These are phyloP conservation scores for Aegotheles bennettii DNA, from an alignment of 2,113 vertebrate genomes.

Conservation along the genomic window DNA sequence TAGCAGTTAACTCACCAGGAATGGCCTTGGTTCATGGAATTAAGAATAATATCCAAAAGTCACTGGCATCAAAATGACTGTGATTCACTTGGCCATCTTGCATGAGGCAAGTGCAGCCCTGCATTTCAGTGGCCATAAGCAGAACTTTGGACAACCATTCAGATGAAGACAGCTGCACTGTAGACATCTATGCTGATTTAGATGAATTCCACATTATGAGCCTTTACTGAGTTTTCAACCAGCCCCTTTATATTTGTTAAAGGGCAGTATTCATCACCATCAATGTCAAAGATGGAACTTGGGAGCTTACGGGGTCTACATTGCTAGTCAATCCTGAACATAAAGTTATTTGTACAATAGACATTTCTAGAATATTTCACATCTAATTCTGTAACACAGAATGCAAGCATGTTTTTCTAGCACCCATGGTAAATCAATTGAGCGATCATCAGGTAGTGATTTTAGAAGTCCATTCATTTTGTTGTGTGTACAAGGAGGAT, in stretches of 20 bases:
- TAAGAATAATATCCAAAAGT: background rate
- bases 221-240: background rate
- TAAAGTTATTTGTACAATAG: background rate
- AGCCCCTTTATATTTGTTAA: background rate
- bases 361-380: background rate
- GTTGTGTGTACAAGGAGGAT: fast-evolving
- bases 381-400: background rate
- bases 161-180: background rate
- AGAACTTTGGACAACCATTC: background rate
- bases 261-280: background rate
- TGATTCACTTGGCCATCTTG: background rate
- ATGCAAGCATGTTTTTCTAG: background rate
- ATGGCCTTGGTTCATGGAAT: background rate
- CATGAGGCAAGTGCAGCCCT: background rate
- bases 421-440: background rate
- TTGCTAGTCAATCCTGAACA: background rate
- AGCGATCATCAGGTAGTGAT: background rate
- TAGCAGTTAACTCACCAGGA: background rate
- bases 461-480: background rate
- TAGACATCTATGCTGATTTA: background rate
- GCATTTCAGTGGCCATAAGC: background rate
- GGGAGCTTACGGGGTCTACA: background rate
- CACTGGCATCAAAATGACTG: background rate
- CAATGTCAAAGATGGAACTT: background rate
- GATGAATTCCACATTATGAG: background rate